A percentile compares a stretch with the other conserved stretches of the same genome.
These are phyloP conservation scores for Oryzias javanicus DNA, from an alignment of 2,113 vertebrate genomes.

Conservation along the genomic window DNA sequence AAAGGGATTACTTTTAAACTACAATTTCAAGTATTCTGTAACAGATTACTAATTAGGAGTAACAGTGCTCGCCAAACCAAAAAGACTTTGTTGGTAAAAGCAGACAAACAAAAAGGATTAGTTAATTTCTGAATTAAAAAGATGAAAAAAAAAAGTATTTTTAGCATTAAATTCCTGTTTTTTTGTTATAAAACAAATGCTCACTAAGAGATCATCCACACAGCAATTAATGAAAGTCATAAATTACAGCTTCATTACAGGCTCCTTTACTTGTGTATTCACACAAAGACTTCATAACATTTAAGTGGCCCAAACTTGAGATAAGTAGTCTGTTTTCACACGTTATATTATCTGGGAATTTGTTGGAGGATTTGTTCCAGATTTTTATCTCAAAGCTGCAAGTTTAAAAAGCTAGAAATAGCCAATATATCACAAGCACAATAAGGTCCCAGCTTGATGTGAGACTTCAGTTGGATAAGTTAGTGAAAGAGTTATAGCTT, in stretches of 20 bases:
- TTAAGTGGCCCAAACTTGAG: constrained; percentile 2
- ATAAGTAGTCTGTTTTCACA: constrained; percentile 32
- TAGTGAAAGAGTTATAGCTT: constrained; percentile 43
- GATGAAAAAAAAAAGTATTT: constrained; percentile 7
- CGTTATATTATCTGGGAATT: constrained; percentile 45
- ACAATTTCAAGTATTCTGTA: too few species aligned
- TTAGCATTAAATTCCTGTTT: constrained; percentile 3
- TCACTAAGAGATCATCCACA: constrained; percentile 44
- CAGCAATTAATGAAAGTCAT: constrained; percentile 42
- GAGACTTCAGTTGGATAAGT: constrained; percentile 5
- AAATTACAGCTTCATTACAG: constrained; percentile 38
- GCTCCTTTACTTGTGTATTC: constrained; percentile 14
- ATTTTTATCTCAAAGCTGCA: neutral
- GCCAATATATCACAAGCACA: constrained; percentile 1
- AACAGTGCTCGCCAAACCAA: constrained; percentile 28
- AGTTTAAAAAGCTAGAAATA: neutral
- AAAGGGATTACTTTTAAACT: too few species aligned
- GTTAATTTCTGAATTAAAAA: neutral
- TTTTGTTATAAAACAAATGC: constrained; percentile 9
- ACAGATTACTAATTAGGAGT: too few species aligned
- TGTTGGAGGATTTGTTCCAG: constrained; percentile 33
- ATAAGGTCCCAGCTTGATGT: constrained; percentile 5
- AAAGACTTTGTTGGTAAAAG: constrained; percentile 22
- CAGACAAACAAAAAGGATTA: constrained; percentile 21
- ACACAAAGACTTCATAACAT: neutral